Evolutionary conservation across 92 coral and sea anemone species (phyloP), one percentile per base, ranked within the genome.

Genomic region (Actinernus sp.): DNA sequence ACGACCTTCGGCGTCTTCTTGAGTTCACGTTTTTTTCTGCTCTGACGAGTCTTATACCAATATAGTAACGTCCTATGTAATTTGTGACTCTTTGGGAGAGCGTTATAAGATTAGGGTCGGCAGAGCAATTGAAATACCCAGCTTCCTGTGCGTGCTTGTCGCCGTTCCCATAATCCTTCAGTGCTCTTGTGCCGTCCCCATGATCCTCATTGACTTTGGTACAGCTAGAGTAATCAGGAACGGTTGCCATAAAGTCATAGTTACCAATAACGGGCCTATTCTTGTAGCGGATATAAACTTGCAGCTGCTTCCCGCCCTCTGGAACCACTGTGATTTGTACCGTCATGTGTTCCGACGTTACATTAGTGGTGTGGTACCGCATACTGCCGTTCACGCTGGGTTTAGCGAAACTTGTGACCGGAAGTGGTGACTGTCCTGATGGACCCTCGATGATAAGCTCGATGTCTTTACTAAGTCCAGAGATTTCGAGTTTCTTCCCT

Each of bases 191-290:
- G 26, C 54, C 44, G 3, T 10, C 20, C 0, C 53, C 37, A 16
- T 59, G 41, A 1, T 56, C 32, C 20, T 65, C 43, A 23, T 34
- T 44, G 11, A 24, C 49, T 34, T 53, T 33, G 45, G 20, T 68
- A 18, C 97, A 90, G 23, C 84, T 70, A 26, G 92, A 58, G 55
- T 49, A 75, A 50, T 90, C 87, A 18, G 98, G 98, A 40, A 93
- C 87, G 10, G 31, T 11, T 9, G 76, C 65, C 45, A 39, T 61
- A 81, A 31, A 85, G 40, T 84, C 79, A 66, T 70, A 76, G 20
- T 29, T 57, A 0, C 55, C 45, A 4, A 22, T 37, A 6, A 88
- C 87, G 16, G 98, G 98, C 14, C 96, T 83, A 45, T n/a, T 55
- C 25, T 26, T 57, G 27, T 74, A 55, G 11, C 78, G 77, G 1